Evolutionary conservation across 2,888 invertebrate species (phyloP).

Genomic region (Osedax fenrisi): DNA sequence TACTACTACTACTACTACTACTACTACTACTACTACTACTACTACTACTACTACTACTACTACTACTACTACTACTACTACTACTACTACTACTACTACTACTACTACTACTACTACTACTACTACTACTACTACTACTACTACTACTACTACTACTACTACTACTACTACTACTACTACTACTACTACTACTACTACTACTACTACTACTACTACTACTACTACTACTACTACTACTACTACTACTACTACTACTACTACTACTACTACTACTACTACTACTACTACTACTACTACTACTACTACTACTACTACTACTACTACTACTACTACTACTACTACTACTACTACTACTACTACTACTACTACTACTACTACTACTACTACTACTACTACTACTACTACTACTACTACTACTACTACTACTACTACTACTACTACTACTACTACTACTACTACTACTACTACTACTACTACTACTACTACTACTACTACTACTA

Average conservation of each 20-base stretch:
- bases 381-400: conserved; percentile 16
- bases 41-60: not conserved
- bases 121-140: conserved; percentile 24
- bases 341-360: conserved; percentile 5
- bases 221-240: conserved; percentile 26
- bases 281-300: conserved; percentile 23
- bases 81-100: conserved; percentile 9
- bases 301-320: conserved; percentile 16
- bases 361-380: conserved; percentile 6
- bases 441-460: conserved; percentile 4
- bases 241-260: conserved; percentile 27
- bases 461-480: conserved; percentile 17
- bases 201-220: conserved; percentile 26
- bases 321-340: conserved; percentile 18
- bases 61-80: not conserved
- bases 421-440: conserved; percentile 8
- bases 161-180: conserved; percentile 20
- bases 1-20: not conserved
- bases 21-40: not conserved
- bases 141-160: conserved; percentile 23
- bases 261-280: conserved; percentile 25
- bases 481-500: conserved; percentile 9
- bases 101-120: conserved; percentile 18
- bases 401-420: conserved; percentile 14
- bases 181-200: conserved; percentile 26